Conservation (phyloP, 2,888 invertebrate genomes). For the Amaurobius ferox region DNA sequence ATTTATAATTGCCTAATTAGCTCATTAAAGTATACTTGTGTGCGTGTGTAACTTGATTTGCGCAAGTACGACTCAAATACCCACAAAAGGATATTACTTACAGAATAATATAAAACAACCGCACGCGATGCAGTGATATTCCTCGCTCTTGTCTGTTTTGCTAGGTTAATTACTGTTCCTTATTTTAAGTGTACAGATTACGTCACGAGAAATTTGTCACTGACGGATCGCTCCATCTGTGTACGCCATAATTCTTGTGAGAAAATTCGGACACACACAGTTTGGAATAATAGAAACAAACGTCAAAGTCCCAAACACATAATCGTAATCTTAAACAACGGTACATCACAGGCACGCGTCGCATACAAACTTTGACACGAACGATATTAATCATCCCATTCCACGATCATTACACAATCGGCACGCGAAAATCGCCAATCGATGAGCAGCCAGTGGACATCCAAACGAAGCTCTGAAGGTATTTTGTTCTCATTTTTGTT, state of each 20-base stretch:
- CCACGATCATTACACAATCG: not conserved
- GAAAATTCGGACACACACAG: not conserved
- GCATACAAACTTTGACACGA: constrained; percentile 4
- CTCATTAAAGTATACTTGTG: no score
- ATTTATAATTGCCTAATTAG: no score
- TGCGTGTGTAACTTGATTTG: no score
- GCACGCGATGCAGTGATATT: no score
- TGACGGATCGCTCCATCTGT: not conserved
- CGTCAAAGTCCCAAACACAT: constrained; percentile 15
- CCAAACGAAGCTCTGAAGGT: not conserved
- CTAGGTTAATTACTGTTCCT: not conserved
- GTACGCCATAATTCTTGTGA: not conserved
- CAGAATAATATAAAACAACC: no score
- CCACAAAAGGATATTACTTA: no score
- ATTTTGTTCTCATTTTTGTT: not conserved
- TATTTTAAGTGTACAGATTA: not conserved
- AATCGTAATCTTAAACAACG: constrained; percentile 23
- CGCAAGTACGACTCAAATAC: no score
- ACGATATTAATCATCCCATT: constrained; percentile 7
- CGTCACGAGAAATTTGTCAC: not conserved
- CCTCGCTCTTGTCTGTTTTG: no score
- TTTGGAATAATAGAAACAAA: constrained; percentile 5
- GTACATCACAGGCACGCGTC: constrained; percentile 14
- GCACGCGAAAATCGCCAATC: not conserved
- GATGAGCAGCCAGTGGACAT: not conserved